Base-by-base conservation (phyloP, 2,113 vertebrate genomes). In the Lonchura striata region DNA sequence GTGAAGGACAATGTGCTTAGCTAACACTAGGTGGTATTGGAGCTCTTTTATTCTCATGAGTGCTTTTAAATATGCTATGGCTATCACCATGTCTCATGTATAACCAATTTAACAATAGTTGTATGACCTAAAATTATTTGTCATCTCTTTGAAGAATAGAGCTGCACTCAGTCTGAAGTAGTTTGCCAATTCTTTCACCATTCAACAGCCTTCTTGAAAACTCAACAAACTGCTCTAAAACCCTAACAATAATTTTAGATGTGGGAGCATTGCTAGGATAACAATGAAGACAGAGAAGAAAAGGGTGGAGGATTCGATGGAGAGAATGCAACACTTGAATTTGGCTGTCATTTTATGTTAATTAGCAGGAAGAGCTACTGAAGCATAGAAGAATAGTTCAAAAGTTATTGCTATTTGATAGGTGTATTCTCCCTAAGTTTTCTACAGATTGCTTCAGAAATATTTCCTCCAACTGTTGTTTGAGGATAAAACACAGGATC, bases 21-120 rank as follows among this genome's bases (percentile, higher is more conserved):
- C 84, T 88, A 68, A 95, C 97, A 95, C 94, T 96, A 97, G 96
- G 46, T 97, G 97, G 95, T 97, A 96, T 86, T 94, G 94, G 81
- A 94, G 76, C 42, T 92, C 84, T 97, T 98, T 95, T 86, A 28
- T 42, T 94, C 75, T 44, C 41, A 3, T 1, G 4, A 56, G 8
- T 39, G 19, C 68, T 53, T 77, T 90, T 47, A 86, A 54, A 53
- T 35, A 15, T 64, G 39, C 39, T 39, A 80, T 54, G 79, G 63
- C 33, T 83, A 10, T 72, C 61, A 61, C 31, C 33, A 12, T 23
- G 30, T 77, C 57, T 79, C 80, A 63, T 39, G 37, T 82, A 39
- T 33, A 54, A 61, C 14, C 54, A 68, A 59, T 90, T 82, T 80
- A 83, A 83, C 66, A 66, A 72, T 52, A 6, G 3, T 24, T 0